Base-by-base conservation (phyloP, 2,888 invertebrate species). In the Parapristionchus giblindavisi region DNA sequence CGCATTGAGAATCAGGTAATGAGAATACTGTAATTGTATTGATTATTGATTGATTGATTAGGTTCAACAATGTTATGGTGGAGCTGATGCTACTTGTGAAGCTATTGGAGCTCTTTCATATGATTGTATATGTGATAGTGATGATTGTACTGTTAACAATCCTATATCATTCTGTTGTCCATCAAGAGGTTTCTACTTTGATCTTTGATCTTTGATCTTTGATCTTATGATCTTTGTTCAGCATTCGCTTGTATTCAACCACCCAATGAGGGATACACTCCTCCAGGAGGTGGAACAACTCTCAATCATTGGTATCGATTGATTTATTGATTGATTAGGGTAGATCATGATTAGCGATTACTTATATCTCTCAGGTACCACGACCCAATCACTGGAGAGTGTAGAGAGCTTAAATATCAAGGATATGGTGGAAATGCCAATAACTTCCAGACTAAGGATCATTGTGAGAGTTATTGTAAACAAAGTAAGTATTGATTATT, bases 151-250 rank as follows among this genome's bases (percentile, higher is more conserved):
- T 8, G 86, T 85, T 61, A 85, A 84, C 79, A 85, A 85, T 54
- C 85, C 87, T n/a, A 86, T 85, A 79, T 85, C 83, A 60, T 87
- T 87, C 80, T 87, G 87, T 76, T 87, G 87, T 80, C 87, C 87
- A 1, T 84, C 84, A n/a, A 75, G 87, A 76, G 85, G 85, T 86
- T n/a, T n/a, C n/a, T n/a, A n/a, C n/a, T n/a, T n/a, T n/a, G n/a
- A n/a, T n/a, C n/a, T n/a, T n/a, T n/a, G n/a, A n/a, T n/a, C n/a
- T n/a, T n/a, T n/a, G n/a, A 43, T 17, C 43, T 14, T 54, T n/a
- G 56, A 54, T 54, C 27, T 6, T n/a, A 27, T 24, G 65, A 36
- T 43, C 40, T 71, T 21, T n/a, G 77, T 82, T 68, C 75, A 85
- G 87, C 86, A 0, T 87, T 87, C 66, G 86, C 87, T 27, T 87